Evolutionary conservation across 1,140 invertebrate species (phyloP).

Genomic region (Pissodes strobi): DNA sequence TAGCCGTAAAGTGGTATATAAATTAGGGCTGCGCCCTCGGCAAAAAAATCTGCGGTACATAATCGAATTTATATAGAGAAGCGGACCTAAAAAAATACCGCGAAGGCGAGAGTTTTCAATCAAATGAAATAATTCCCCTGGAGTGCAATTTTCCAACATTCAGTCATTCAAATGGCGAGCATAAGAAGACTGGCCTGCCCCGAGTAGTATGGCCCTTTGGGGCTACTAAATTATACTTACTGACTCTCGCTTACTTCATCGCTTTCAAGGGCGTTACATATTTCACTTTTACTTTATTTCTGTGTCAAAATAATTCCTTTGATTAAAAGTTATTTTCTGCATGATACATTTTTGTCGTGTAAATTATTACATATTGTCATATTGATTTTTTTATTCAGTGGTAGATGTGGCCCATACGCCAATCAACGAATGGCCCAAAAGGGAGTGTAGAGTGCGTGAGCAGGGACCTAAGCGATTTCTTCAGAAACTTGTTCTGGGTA

Average conservation of each 20-base stretch:
- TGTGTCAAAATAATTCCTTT: too few species aligned
- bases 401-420: too few species aligned
- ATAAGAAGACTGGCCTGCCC: slow-evolving; percentile 47
- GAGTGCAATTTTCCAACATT: slow-evolving; percentile 53
- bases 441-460: too few species aligned
- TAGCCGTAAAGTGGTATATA: slow-evolving; percentile 24
- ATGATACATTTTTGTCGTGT: too few species aligned
- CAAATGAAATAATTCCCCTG: slow-evolving; percentile 56
- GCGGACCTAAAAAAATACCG: slow-evolving; percentile 50
- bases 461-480: too few species aligned
- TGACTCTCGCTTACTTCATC: slow-evolving; percentile 51
- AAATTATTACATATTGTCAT: too few species aligned
- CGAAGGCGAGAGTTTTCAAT: slow-evolving; percentile 55
- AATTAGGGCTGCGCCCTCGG: slow-evolving; percentile 14
- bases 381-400: too few species aligned
- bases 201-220: slow-evolving; percentile 43
- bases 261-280: slow-evolving; percentile 37
- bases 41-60: slow-evolving; percentile 51
- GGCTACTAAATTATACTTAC: slow-evolving; percentile 55
- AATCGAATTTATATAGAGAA: slow-evolving; percentile 64
- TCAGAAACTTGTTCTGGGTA: too few species aligned
- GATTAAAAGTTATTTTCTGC: too few species aligned
- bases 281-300: too few species aligned
- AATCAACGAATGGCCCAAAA: too few species aligned
- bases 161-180: slow-evolving; percentile 51